Evolutionary conservation across 2,797 vertebrate genomes (phyloP).

Genomic region (Coregonus sp.): DNA sequence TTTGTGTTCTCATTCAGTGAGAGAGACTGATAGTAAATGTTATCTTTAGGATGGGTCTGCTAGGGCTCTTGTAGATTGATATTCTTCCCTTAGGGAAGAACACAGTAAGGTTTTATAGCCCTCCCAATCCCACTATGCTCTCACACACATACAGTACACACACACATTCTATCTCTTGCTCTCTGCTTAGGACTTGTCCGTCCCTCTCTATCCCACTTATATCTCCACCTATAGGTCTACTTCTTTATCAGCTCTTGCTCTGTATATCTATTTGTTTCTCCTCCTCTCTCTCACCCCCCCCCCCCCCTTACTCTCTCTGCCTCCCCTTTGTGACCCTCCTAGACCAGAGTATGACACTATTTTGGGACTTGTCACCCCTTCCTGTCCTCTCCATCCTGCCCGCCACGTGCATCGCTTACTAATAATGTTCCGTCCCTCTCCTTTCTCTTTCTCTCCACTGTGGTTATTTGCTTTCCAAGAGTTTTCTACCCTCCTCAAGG

Average conservation of each 20-base stretch:
- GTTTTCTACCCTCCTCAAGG: not conserved
- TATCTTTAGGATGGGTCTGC: not conserved
- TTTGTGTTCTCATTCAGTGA: not conserved
- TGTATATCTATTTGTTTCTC: not conserved
- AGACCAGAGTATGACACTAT: not conserved
- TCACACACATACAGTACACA: no score
- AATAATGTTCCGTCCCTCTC: constrained; percentile 23
- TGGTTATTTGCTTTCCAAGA: constrained; percentile 11
- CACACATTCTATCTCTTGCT: not conserved
- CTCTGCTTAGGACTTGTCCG: not conserved
- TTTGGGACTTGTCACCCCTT: constrained; percentile 1
- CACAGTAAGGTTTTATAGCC: not conserved
- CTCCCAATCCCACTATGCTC: not conserved
- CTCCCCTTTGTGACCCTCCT: not conserved
- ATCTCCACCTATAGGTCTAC: not conserved
- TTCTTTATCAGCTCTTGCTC: not conserved
- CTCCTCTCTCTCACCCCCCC: no score
- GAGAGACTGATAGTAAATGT: not conserved
- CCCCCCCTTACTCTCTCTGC: not conserved
- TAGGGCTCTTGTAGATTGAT: not conserved
- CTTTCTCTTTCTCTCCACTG: not conserved
- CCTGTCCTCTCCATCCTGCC: not conserved
- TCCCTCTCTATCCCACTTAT: not conserved
- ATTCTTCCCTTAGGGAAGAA: not conserved
- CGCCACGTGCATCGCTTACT: constrained; percentile 29